Conservation (phyloP, 2,113 vertebrate species). For the Dipodomys spectabilis region DNA sequence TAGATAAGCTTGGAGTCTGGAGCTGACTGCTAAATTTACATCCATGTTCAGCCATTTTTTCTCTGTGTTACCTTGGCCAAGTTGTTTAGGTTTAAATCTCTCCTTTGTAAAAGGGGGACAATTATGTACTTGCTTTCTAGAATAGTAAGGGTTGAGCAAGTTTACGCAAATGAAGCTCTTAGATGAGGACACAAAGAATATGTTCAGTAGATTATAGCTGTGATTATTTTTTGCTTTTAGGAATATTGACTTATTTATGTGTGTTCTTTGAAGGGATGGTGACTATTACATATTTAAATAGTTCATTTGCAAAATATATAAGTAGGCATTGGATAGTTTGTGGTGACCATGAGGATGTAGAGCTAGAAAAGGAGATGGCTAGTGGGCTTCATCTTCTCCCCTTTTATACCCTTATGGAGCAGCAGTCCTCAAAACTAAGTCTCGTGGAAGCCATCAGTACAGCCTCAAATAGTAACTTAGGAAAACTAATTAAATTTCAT, state of each 20-base stretch:
- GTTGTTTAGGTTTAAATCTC: not conserved
- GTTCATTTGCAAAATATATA: slow-evolving; percentile 1
- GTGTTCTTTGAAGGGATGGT: not conserved
- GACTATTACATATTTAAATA: not conserved
- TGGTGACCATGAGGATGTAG: not conserved
- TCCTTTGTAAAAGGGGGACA: not conserved
- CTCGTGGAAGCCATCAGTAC: not conserved
- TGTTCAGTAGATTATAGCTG: not conserved
- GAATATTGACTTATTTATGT: not conserved
- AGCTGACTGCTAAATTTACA: not conserved
- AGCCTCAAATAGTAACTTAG: not conserved
- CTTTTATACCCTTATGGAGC: not conserved
- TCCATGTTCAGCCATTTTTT: not conserved
- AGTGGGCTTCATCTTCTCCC: not conserved
- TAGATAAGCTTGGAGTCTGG: not conserved
- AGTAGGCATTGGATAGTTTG: not conserved
- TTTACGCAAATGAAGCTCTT: not conserved
- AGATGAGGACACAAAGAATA: not conserved
- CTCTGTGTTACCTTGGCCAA: not conserved
- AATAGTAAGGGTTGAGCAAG: not conserved
- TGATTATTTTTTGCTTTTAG: not conserved
- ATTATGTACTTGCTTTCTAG: not conserved
- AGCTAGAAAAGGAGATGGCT: not conserved
- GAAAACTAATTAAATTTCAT: not conserved
- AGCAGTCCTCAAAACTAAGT: not conserved